A percentile compares a stretch with the other conserved stretches of the same genome.
These are phyloP conservation scores for Argynnis bischoffii DNA, from an alignment of 2,888 invertebrate genomes.

Conservation along the genomic window DNA sequence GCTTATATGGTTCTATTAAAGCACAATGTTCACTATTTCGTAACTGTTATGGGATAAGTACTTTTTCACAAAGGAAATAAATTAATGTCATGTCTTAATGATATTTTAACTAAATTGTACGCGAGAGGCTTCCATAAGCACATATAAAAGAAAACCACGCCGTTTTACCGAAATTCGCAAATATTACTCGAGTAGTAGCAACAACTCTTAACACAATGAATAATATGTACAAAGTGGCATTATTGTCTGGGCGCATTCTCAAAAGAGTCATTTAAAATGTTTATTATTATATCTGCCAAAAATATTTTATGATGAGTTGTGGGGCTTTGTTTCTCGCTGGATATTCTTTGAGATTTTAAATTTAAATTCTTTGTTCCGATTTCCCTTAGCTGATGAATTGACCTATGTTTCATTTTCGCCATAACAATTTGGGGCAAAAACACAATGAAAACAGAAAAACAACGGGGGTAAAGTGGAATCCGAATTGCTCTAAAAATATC, in stretches of 20 bases:
- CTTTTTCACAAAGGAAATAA: too few relatives aligned
- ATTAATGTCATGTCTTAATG: too few relatives aligned
- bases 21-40: too few relatives aligned
- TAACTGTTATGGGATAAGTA: too few relatives aligned
- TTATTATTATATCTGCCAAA: constrained; percentile 37
- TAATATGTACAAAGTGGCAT: constrained; percentile 30
- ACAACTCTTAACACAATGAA: constrained; percentile 32
- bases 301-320: constrained; percentile 38
- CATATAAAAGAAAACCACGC: constrained; percentile 1
- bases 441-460: constrained; percentile 26
- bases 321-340: constrained; percentile 33
- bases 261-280: constrained; percentile 37
- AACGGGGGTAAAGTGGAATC: constrained; percentile 7
- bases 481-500: constrained; percentile 18
- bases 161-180: constrained; percentile 11
- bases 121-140: not conserved
- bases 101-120: not conserved
- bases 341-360: constrained; percentile 28
- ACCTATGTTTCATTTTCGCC: constrained; percentile 29
- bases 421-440: constrained; percentile 19
- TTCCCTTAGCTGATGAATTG: constrained; percentile 31
- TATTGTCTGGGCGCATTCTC: constrained; percentile 32
- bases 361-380: constrained; percentile 26
- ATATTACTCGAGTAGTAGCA: constrained; percentile 22
- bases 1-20: too few relatives aligned